These are phyloP conservation scores for Pelochelys cantorii DNA, from an alignment of 2,797 vertebrate species.

Conservation along the genomic window DNA sequence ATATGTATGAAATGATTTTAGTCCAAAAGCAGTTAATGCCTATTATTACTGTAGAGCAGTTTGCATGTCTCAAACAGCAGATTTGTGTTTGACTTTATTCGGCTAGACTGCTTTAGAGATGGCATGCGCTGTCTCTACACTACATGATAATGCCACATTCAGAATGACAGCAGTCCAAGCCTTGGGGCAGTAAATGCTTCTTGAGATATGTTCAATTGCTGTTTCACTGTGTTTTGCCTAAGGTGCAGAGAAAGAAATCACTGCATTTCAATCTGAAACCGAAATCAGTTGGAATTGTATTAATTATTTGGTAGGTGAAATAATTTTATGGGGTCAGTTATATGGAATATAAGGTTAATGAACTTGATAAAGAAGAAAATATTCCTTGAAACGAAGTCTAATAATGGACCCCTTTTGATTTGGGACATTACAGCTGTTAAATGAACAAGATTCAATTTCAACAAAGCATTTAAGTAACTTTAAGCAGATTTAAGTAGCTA, in stretches of 20 bases:
- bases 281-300: constrained; percentile 23
- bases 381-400: not conserved
- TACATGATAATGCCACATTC: constrained; percentile 77
- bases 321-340: constrained; percentile 8
- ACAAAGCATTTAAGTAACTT: not conserved
- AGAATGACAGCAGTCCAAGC: constrained; percentile 80
- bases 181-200: constrained; percentile 78
- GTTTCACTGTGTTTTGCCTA: constrained; percentile 80
- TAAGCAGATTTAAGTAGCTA: not conserved
- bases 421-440: not conserved
- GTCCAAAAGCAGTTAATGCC: constrained; percentile 72
- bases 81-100: constrained; percentile 81
- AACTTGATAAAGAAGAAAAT: not conserved
- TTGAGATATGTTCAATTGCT: constrained; percentile 80
- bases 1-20: constrained; percentile 61
- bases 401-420: not conserved
- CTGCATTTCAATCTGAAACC: not conserved
- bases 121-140: constrained; percentile 64
- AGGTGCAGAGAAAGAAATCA: constrained; percentile 71
- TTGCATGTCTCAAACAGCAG: constrained; percentile 69
- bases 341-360: not conserved
- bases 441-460: not conserved
- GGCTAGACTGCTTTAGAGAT: constrained; percentile 72
- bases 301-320: constrained; percentile 34
- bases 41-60: constrained; percentile 63